Evolutionary conservation across 1,140 invertebrate species (phyloP).

Genomic region (Paraescarpia echinospica): DNA sequence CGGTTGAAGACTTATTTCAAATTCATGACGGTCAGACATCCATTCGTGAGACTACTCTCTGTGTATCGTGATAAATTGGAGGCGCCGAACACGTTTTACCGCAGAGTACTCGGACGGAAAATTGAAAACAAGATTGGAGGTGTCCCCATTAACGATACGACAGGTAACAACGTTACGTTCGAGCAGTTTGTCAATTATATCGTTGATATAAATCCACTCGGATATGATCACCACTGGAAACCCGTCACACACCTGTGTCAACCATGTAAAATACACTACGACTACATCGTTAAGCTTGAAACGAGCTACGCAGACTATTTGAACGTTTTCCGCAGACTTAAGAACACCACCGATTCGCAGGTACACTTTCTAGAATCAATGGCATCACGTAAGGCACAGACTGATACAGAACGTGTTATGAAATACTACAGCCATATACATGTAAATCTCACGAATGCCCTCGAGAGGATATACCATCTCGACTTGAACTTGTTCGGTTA

Average conservation of each 20-base stretch:
- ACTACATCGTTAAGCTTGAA: background rate
- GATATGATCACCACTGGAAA: background rate
- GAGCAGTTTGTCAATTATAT: background rate
- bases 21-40: constrained; percentile 7
- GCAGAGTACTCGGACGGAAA: background rate
- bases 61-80: background rate
- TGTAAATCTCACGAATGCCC: background rate
- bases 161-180: background rate
- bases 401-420: background rate
- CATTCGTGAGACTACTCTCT: background rate
- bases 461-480: background rate
- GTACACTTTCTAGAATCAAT: background rate
- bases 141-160: no score
- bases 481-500: background rate
- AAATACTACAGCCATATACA: background rate
- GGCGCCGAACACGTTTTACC: background rate
- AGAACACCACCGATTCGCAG: background rate
- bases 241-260: background rate
- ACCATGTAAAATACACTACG: background rate
- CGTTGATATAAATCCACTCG: background rate
- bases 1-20: constrained; percentile 9
- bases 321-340: background rate
- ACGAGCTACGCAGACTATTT: background rate
- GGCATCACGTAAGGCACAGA: background rate
- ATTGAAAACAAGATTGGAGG: background rate